Evolutionary conservation across 2,797 vertebrate species (phyloP).

Genomic region (Cephalopachus bancanus): DNA sequence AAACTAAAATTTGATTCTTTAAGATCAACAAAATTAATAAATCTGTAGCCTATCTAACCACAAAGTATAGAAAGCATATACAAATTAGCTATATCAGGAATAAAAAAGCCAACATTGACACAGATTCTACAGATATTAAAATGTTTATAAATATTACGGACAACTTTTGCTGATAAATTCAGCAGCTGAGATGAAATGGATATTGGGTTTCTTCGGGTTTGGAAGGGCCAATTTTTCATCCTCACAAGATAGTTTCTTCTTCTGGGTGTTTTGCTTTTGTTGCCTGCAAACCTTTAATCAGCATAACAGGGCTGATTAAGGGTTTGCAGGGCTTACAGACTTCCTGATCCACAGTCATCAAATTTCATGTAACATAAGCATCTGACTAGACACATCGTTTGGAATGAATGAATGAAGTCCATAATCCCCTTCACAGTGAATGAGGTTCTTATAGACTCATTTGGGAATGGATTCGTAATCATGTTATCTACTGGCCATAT

Average conservation of each 20-base stretch:
- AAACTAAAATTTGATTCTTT: not conserved
- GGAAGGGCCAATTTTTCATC: not conserved
- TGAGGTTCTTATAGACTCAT: not conserved
- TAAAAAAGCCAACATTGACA: not conserved
- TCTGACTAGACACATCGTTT: not conserved
- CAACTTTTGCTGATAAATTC: not conserved
- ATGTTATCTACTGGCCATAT: not conserved
- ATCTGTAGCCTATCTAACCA: not conserved
- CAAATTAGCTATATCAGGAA: not conserved
- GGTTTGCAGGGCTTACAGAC: not conserved
- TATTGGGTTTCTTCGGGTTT: not conserved
- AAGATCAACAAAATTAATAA: not conserved
- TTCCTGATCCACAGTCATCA: not conserved
- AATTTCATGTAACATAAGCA: not conserved
- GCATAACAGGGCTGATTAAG: not conserved
- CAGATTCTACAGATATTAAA: not conserved
- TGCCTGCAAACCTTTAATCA: not conserved
- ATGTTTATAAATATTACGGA: not conserved
- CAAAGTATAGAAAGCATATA: not conserved
- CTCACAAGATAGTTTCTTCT: not conserved
- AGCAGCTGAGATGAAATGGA: not conserved
- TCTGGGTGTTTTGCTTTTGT: not conserved
- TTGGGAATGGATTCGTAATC: not conserved
- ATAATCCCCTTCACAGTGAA: no score
- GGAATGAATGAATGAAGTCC: not conserved